Percentiles rank a stretch among this genome's conserved stretches.
phyloP scores from a whole-genome alignment of 1,140 invertebrate species.

The Hylaeus volcanicus region DNA sequence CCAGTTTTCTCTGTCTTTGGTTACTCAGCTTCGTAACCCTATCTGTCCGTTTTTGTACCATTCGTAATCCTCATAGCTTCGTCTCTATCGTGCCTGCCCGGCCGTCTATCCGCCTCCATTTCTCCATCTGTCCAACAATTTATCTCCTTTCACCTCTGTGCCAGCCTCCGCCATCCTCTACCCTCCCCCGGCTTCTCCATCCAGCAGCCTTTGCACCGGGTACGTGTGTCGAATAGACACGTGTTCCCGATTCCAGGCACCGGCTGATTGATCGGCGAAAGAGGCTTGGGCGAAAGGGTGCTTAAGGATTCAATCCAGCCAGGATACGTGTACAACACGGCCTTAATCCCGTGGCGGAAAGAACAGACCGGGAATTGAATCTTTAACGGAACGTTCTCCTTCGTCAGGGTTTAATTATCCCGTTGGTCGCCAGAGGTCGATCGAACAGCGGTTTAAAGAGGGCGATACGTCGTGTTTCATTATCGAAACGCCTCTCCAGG shows the following conservation, averaged over 20 bases:
- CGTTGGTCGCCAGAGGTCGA: neutral
- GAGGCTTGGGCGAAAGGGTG: conserved; percentile 37
- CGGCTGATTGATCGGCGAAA: conserved; percentile 59
- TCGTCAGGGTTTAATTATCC: conserved; percentile 47
- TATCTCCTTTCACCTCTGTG: conserved; percentile 30
- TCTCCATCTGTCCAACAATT: conserved; percentile 47
- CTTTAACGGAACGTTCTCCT: neutral
- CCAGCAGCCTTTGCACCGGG: conserved; percentile 17
- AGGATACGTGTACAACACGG: conserved; percentile 44
- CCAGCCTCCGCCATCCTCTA: neutral
- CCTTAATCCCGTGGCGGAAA: conserved; percentile 56
- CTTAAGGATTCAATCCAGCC: conserved; percentile 60
- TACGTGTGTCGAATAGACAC: conserved; percentile 55
- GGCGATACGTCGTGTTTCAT: conserved; percentile 11
- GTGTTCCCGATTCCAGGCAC: conserved; percentile 25
- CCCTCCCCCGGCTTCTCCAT: too few species aligned
- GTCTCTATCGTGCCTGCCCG: conserved; percentile 7
- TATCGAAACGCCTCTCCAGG: neutral
- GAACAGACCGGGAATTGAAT: conserved; percentile 49
- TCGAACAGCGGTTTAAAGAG: neutral
- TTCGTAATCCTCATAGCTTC: conserved; percentile 11
- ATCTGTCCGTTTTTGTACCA: neutral
- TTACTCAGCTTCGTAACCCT: neutral
- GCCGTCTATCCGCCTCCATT: conserved; percentile 17
- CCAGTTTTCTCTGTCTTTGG: neutral